Evolutionary conservation across 2,113 vertebrate genomes (phyloP), one percentile per base, ranked within the genome.

Genomic region (Entomyzon cyanotis): DNA sequence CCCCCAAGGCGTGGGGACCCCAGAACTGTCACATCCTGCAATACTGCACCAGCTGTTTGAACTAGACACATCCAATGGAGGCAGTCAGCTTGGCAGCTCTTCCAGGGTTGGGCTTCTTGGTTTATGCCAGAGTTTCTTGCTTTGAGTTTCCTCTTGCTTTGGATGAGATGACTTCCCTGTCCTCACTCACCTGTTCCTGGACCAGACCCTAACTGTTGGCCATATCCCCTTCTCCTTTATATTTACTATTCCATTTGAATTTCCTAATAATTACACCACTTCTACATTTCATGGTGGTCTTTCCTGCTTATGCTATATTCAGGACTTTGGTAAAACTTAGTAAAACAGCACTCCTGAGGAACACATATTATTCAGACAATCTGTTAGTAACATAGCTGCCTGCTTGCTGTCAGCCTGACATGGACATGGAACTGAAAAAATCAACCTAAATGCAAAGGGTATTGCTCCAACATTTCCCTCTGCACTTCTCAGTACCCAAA

Each of bases 1-100:
- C 39, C 18, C 53, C 25, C 0, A 0, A 41, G 55, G 3, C 0
- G 0, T 9, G 25, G 73, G 28, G 19, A 62, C 13, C 47, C 53
- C 49, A 62, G 41, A 56, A 37, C 27, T 44, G 31, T 5, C 12
- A 2, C 31, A 16, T 41, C n/a, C 47, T 70, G 35, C 33, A 70
- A 7, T 5, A 1, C 12, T 8, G 12, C 27, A 44, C 31, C 47
- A 70, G 31, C 13, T 24, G 0, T 19, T 86, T 5, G 2, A 22
- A 49, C 17, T 53, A 58, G 31, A 41, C 13, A 41, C 0, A 3
- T 23, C 21, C 2, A 4, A 10, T 1, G 2, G n/a, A 80, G 22
- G 25, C 2, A 5, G 9, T 18, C 49, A 42, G 22, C 44, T 80
- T 71, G 35, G 44, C 15, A 69, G 10, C 30, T 49, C 31, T 87